Conservation (phyloP, 1,140 invertebrate species). For the Drosophila ficusphila region DNA sequence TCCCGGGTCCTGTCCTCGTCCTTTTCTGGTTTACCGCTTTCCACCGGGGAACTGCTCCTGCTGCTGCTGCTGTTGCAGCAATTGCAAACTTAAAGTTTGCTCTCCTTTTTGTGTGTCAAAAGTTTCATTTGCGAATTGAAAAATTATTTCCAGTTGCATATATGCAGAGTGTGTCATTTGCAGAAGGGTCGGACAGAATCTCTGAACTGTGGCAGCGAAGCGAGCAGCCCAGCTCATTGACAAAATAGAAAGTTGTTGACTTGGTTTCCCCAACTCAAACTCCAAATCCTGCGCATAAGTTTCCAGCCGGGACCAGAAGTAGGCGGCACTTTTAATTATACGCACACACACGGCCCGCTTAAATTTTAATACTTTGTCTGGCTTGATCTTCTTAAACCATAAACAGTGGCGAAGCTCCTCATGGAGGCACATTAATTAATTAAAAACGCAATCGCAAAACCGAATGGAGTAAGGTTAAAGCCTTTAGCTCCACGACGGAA, state of each 20-base stretch:
- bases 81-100: slow-evolving; percentile 73
- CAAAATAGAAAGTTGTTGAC: slow-evolving; percentile 81
- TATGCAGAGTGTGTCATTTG: slow-evolving; percentile 77
- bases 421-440: slow-evolving; percentile 39
- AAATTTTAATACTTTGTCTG: slow-evolving; percentile 34
- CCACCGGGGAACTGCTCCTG: slow-evolving; percentile 48
- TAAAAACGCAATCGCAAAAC: slow-evolving; percentile 25
- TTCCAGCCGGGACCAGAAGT: slow-evolving; percentile 1
- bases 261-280: slow-evolving; percentile 75
- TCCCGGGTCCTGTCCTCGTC: neutral
- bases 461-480: slow-evolving; percentile 21
- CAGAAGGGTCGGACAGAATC: slow-evolving; percentile 31
- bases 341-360: slow-evolving; percentile 25
- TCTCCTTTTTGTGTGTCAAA: slow-evolving; percentile 57
- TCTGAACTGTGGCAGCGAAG: slow-evolving; percentile 16
- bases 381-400: slow-evolving; percentile 18
- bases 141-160: slow-evolving; percentile 77
- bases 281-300: slow-evolving; percentile 45
- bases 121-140: slow-evolving; percentile 81
- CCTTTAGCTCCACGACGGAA: slow-evolving; percentile 1
- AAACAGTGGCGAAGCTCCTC: slow-evolving; percentile 28
- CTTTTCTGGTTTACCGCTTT: slow-evolving; percentile 57
- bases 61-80: slow-evolving; percentile 49
- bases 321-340: slow-evolving; percentile 68
- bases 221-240: slow-evolving; percentile 61